Percentiles rank a stretch among this genome's conserved stretches.
phyloP scores from a whole-genome alignment of 1,140 invertebrate genomes.

The Trichogramma pretiosum region DNA sequence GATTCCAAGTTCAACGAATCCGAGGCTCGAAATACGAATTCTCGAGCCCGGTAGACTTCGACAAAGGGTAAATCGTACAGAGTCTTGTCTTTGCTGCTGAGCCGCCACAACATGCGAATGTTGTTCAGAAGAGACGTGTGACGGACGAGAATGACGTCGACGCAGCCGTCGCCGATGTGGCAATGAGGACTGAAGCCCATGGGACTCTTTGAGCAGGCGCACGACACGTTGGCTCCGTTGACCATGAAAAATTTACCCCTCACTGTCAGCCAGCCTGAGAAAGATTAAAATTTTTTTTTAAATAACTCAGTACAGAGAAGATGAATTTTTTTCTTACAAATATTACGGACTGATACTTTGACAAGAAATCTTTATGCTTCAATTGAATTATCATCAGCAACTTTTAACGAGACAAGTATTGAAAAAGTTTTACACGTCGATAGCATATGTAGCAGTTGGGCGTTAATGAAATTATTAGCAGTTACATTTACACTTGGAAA shows the following conservation, averaged over 20 bases:
- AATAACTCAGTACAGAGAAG: too few species aligned
- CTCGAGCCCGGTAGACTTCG: slow-evolving; percentile 63
- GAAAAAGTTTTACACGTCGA: too few species aligned
- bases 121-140: slow-evolving; percentile 68
- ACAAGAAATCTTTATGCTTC: too few species aligned
- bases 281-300: too few species aligned
- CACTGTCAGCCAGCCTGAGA: slow-evolving; percentile 54
- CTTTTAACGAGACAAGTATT: too few species aligned
- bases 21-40: slow-evolving; percentile 62
- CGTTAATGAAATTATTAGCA: too few species aligned
- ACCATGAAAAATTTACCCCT: slow-evolving; percentile 71
- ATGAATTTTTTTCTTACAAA: too few species aligned
- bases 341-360: too few species aligned
- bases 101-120: slow-evolving; percentile 57
- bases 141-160: slow-evolving; percentile 68
- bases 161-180: slow-evolving; percentile 74
- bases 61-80: slow-evolving; percentile 71
- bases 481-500: too few species aligned
- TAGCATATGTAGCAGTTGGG: too few species aligned
- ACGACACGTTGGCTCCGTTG: slow-evolving; percentile 70
- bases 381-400: too few species aligned
- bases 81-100: slow-evolving; percentile 51
- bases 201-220: slow-evolving; percentile 63
- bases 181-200: slow-evolving; percentile 70
- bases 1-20: background rate